Evolutionary conservation across 2,888 invertebrate genomes (phyloP).

Genomic region (Aleiodes alternator): DNA sequence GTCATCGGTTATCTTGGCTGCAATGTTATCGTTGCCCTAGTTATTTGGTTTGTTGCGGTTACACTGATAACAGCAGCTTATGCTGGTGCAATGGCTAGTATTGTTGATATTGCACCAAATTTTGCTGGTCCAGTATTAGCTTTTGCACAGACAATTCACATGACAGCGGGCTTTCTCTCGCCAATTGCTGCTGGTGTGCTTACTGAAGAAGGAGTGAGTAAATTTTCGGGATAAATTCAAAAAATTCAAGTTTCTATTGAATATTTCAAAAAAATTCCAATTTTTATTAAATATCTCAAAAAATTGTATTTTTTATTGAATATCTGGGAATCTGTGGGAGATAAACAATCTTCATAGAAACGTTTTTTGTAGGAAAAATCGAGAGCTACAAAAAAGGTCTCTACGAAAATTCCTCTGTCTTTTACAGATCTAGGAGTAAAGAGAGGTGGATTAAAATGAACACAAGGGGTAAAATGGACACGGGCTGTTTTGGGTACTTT

Average conservation of each 20-base stretch:
- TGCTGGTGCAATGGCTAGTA: conserved; percentile 86
- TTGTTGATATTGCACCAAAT: conserved; percentile 88
- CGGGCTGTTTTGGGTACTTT: too few species aligned
- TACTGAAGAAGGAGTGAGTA: conserved; percentile 78
- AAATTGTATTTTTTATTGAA: background rate
- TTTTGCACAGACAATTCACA: conserved; percentile 86
- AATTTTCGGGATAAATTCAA: conserved; percentile 24
- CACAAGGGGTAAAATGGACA: too few species aligned
- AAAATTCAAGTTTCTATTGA: background rate
- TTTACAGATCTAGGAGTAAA: too few species aligned
- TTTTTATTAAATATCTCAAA: background rate
- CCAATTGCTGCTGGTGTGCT: conserved; percentile 81
- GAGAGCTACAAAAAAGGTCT: too few species aligned
- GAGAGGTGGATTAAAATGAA: too few species aligned
- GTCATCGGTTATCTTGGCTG: conserved; percentile 82
- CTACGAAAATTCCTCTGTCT: too few species aligned
- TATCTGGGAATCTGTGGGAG: too few species aligned
- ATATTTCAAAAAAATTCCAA: background rate
- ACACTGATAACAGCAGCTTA: conserved; percentile 84
- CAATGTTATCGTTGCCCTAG: conserved; percentile 78
- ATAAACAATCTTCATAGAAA: too few species aligned
- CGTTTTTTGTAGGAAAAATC: too few species aligned
- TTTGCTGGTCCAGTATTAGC: conserved; percentile 85
- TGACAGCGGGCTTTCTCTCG: conserved; percentile 84
- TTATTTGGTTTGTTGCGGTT: conserved; percentile 83